Evolutionary conservation across 2,888 invertebrate genomes (phyloP).

Genomic region (Ectemnius lituratus): DNA sequence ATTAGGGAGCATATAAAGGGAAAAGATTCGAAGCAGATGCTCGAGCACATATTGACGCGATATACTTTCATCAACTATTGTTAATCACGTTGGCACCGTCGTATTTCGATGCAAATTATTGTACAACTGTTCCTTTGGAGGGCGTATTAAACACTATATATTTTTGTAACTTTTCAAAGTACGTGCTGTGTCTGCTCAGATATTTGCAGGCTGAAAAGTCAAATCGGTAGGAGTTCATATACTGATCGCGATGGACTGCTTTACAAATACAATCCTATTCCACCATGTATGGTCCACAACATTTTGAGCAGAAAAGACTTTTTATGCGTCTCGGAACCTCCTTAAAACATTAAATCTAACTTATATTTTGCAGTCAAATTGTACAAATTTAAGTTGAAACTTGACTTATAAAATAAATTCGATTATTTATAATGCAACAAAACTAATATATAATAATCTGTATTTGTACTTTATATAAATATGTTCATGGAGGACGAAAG

Average conservation of each 20-base stretch:
- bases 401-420: slow-evolving; percentile 63
- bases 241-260: slow-evolving; percentile 45
- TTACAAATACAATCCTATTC: slow-evolving; percentile 27
- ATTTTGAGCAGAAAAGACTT: slow-evolving; percentile 27
- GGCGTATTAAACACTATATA: slow-evolving; percentile 38
- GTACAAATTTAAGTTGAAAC: slow-evolving; percentile 71
- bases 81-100: neutral
- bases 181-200: slow-evolving; percentile 48
- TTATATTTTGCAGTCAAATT: slow-evolving; percentile 67
- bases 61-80: neutral
- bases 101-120: slow-evolving; percentile 10
- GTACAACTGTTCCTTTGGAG: slow-evolving; percentile 43
- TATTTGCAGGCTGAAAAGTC: slow-evolving; percentile 56
- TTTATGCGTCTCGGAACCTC: slow-evolving; percentile 28
- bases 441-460: slow-evolving; percentile 51
- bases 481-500: slow-evolving; percentile 30
- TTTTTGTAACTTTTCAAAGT: slow-evolving; percentile 41
- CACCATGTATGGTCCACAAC: slow-evolving; percentile 26
- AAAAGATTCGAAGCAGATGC: neutral
- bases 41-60: neutral
- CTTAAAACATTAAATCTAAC: slow-evolving; percentile 44
- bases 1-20: neutral
- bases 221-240: slow-evolving; percentile 43
- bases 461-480: slow-evolving; percentile 39
- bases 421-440: slow-evolving; percentile 63